Evolutionary conservation across 2,797 vertebrate species (phyloP).

Genomic region (Sardinella longiceps): DNA sequence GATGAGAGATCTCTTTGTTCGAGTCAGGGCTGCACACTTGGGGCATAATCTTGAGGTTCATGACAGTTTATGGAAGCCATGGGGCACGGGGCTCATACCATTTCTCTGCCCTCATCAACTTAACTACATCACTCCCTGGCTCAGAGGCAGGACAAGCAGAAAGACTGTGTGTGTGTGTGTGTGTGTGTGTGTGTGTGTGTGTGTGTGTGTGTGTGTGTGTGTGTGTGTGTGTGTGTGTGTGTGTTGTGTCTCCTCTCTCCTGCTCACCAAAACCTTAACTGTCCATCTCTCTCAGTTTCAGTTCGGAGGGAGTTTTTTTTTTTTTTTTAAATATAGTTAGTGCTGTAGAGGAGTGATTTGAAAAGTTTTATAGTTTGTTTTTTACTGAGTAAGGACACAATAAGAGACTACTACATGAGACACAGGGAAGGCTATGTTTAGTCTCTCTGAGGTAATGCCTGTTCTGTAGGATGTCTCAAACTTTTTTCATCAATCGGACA

Average conservation of each 20-base stretch:
- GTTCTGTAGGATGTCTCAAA: constrained; percentile 50
- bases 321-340: neutral
- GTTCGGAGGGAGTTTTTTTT: neutral
- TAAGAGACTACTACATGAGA: constrained; percentile 47
- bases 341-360: neutral
- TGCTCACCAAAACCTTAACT: neutral
- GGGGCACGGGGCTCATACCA: neutral
- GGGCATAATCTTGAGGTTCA: neutral
- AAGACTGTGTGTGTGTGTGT: neutral
- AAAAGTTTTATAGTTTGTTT: neutral
- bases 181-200: too few species aligned
- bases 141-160: neutral
- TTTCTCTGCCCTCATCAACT: neutral
- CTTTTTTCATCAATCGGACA: constrained; percentile 53
- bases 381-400: neutral
- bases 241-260: neutral
- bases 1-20: constrained; percentile 22
- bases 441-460: constrained; percentile 54
- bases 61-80: constrained; percentile 11
- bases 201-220: too few species aligned
- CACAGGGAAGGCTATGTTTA: constrained; percentile 50
- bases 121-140: neutral
- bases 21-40: neutral
- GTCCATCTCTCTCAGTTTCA: neutral
- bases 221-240: too few species aligned